Evolutionary conservation across 2,113 vertebrate species (phyloP).

Genomic region (Gymnorhina tibicen): DNA sequence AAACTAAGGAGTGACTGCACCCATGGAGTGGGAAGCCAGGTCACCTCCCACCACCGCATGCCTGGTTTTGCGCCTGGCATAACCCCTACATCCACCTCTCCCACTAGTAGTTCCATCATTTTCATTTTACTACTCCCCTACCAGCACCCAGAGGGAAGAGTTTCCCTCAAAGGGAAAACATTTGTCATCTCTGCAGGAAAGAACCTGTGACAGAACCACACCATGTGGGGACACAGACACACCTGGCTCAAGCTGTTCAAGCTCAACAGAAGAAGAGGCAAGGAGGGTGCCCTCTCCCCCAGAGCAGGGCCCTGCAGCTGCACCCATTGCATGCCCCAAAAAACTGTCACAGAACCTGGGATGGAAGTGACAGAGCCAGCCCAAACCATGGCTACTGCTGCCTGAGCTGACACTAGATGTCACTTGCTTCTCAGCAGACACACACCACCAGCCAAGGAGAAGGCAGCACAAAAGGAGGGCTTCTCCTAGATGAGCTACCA

Average conservation of each 20-base stretch:
- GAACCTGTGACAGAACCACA: background rate
- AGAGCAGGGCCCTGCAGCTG: background rate
- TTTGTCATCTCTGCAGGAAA: background rate
- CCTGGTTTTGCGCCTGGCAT: background rate
- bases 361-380: background rate
- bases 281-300: background rate
- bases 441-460: background rate
- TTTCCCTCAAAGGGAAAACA: rapidly evolving
- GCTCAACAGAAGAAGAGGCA: background rate
- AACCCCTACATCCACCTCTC: background rate
- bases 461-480: background rate
- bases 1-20: background rate
- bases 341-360: background rate
- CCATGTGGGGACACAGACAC: rapidly evolving
- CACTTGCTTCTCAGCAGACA: constrained; percentile 9
- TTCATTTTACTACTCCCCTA: background rate
- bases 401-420: constrained; percentile 20
- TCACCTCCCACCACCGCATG: background rate
- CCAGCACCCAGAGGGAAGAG: background rate
- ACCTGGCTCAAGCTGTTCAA: background rate
- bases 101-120: background rate
- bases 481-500: background rate
- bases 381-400: background rate
- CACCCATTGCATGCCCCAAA: background rate
- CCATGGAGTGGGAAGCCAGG: background rate